Base-by-base conservation (phyloP, 2,888 invertebrate species). In the Allygus modestus region DNA sequence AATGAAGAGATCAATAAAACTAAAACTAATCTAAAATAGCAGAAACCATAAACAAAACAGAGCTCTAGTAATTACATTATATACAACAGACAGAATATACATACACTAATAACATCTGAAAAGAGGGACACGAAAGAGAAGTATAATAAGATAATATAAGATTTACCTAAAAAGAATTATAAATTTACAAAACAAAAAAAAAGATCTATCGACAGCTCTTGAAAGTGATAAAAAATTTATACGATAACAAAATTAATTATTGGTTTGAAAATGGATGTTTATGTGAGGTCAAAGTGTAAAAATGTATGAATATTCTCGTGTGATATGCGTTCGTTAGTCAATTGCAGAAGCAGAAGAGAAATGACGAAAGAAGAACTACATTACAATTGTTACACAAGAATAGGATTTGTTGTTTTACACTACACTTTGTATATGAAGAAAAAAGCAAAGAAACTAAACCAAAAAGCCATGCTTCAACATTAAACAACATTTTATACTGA, bases 1-100 rank as follows among this genome's bases (percentile, higher is more conserved):
- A 89, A 88, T 87, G 87, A 87, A 89, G 88, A 88, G 83, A 86
- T 87, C 88, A 89, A 88, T 88, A 86, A 88, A 84, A 54, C 20
- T 23, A 23, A 46, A 54, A 54, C 20, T 54, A 54, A 23, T 23
- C 20, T 54, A 23, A 54, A 4, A 20, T 20, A 54, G 23, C 54
- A 69, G 58, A 41, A 86, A 77, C 17, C 61, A 69, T 23, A 85
- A 11, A 79, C 15, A 85, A 84, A 83, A 46, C 46, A 54, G 73
- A 20, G 28, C 51, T 26, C 75, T 37, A 17, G 31, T 28, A 23
- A 83, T 61, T 82, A 84, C 5, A 28, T 81, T 31, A 26, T 26
- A n/a, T 46, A 20, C 46, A 54, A 54, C 23, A 23, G 20, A 54
- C 54, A 46, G 1, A 46, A 46, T 7, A 46, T 46, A 15, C 1